These are phyloP conservation scores for Bradypus variegatus DNA, from an alignment of 2,797 vertebrate species.

Conservation along the genomic window DNA sequence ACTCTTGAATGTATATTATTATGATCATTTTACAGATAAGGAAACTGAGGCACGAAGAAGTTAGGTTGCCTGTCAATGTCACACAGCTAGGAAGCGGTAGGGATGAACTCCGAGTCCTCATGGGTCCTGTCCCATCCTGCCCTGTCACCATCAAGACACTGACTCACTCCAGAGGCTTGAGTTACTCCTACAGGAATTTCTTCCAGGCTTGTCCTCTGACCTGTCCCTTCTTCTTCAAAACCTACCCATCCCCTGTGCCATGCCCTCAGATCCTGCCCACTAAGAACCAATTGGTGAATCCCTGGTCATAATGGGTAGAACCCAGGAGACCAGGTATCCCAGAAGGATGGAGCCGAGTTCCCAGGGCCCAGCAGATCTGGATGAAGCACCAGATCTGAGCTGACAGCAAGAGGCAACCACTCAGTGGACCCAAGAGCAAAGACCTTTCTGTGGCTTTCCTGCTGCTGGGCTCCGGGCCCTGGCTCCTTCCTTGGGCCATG, in stretches of 20 bases:
- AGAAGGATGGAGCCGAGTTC: background rate
- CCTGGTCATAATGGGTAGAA: background rate
- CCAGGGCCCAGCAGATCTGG: background rate
- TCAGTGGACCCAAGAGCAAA: background rate
- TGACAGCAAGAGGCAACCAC: background rate
- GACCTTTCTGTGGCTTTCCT: background rate
- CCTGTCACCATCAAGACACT: background rate
- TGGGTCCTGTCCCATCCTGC: fast-evolving
- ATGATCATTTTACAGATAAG: background rate
- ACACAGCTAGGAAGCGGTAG: background rate
- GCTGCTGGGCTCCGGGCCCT: background rate
- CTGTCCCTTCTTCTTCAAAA: background rate
- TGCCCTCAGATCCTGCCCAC: background rate
- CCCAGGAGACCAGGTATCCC: background rate
- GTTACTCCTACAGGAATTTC: background rate
- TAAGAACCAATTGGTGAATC: background rate
- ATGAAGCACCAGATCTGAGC: background rate
- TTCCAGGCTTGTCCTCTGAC: background rate
- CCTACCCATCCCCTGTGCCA: background rate
- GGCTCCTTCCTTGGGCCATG: background rate
- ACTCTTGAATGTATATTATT: background rate
- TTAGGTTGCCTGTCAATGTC: background rate
- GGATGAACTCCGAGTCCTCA: background rate
- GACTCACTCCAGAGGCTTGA: fast-evolving
- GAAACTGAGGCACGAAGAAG: background rate